Evolutionary conservation across 2,797 vertebrate genomes (phyloP).

Genomic region (Heterohyrax brucei): DNA sequence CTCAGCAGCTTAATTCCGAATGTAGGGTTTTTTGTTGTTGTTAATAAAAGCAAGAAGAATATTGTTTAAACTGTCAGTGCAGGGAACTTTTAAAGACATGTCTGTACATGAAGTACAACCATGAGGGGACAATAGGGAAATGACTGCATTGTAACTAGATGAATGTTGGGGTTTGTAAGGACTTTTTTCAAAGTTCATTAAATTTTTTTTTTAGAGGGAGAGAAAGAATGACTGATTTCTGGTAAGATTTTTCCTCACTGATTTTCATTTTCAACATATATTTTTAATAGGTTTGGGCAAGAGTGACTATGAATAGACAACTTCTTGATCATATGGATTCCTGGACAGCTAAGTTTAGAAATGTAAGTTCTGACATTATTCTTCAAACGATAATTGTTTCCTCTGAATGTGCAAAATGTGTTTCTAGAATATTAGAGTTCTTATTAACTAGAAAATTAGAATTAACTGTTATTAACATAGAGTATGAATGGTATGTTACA

Average conservation of each 20-base stretch:
- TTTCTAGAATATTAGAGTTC: constrained; percentile 43
- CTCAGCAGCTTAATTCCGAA: constrained; percentile 64
- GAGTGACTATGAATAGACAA: constrained; percentile 95
- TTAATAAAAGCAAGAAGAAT: constrained; percentile 59
- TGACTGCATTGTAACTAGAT: constrained; percentile 39
- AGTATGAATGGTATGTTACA: neutral
- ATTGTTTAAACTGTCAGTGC: constrained; percentile 16
- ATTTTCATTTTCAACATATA: constrained; percentile 64
- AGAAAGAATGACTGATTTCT: constrained; percentile 40
- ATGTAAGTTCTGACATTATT: constrained; percentile 91
- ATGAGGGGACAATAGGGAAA: constrained; percentile 25
- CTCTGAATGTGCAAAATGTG: constrained; percentile 24
- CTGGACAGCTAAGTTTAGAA: constrained; percentile 98
- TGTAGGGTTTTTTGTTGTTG: constrained; percentile 58
- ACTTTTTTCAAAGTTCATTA: constrained; percentile 36
- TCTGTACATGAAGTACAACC: constrained; percentile 41
- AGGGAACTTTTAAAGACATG: constrained; percentile 45
- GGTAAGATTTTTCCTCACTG: constrained; percentile 48
- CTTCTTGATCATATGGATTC: constrained; percentile 95
- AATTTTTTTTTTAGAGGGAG: constrained; percentile 39
- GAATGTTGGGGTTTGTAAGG: constrained; percentile 48
- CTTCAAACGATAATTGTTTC: neutral
- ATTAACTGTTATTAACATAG: constrained; percentile 27
- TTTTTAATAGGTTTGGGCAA: constrained; percentile 95
- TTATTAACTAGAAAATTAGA: constrained; percentile 30